Conservation (phyloP, 2,888 invertebrate genomes). For the Philonicus albiceps region DNA sequence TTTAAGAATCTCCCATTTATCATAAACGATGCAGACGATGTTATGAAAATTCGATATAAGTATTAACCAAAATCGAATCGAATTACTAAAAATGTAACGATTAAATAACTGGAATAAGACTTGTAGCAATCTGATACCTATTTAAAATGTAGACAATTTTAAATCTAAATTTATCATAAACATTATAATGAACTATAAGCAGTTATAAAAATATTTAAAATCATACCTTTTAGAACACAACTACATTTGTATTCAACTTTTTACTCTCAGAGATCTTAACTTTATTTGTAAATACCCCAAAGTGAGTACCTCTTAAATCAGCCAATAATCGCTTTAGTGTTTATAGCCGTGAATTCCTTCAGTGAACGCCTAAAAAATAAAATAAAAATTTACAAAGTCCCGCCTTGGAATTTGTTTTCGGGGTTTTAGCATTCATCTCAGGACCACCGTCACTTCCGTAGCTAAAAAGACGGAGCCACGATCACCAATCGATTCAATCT, state of each 20-base stretch:
- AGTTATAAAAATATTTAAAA: background rate
- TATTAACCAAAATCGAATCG: background rate
- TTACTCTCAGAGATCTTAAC: background rate
- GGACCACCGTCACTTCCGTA: conserved; percentile 32
- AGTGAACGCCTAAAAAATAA: background rate
- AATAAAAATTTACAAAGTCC: background rate
- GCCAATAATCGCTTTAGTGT: background rate
- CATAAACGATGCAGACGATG: background rate
- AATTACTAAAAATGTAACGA: too few relatives aligned
- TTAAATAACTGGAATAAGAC: too few relatives aligned
- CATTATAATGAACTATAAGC: too few relatives aligned
- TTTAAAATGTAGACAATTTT: background rate
- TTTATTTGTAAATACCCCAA: background rate
- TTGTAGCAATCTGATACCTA: too few relatives aligned
- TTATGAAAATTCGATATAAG: background rate
- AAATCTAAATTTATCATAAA: background rate
- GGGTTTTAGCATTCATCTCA: conserved; percentile 28
- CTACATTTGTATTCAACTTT: background rate
- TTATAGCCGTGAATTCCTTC: conserved; percentile 1
- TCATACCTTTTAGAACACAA: background rate
- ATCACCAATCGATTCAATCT: background rate
- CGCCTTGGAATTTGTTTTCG: background rate
- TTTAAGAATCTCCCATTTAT: background rate
- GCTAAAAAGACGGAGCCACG: background rate
- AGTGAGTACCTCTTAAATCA: background rate